phyloP scores from a whole-genome alignment of 2,797 vertebrate genomes.

The Chelmon rostratus region DNA sequence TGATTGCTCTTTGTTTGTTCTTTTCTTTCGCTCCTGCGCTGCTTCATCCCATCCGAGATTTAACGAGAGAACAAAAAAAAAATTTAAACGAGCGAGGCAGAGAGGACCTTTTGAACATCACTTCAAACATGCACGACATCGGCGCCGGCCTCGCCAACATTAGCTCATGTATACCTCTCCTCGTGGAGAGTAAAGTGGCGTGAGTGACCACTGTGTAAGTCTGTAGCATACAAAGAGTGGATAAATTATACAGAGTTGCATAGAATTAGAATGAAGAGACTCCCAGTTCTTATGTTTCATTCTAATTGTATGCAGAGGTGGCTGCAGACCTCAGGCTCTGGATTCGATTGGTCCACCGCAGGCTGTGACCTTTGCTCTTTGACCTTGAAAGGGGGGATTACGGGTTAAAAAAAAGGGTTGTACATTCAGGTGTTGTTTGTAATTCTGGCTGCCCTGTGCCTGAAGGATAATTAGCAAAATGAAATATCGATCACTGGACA shows the following conservation, averaged over 20 bases:
- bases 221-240: slow-evolving; percentile 50
- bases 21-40: background rate
- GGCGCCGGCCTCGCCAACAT: slow-evolving; percentile 37
- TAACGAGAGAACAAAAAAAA: slow-evolving; percentile 9
- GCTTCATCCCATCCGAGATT: background rate
- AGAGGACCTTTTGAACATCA: slow-evolving; percentile 57
- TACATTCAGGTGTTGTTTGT: slow-evolving; percentile 59
- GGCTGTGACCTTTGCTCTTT: slow-evolving; percentile 43
- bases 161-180: slow-evolving; percentile 59
- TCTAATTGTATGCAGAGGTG: slow-evolving; percentile 36
- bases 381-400: slow-evolving; percentile 4
- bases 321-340: slow-evolving; percentile 47
- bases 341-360: slow-evolving; percentile 26
- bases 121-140: slow-evolving; percentile 46
- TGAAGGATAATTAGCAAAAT: slow-evolving; percentile 5
- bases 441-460: background rate
- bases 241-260: slow-evolving; percentile 42
- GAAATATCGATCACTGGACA: background rate
- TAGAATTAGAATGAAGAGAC: slow-evolving; percentile 36
- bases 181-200: slow-evolving; percentile 35
- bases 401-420: slow-evolving; percentile 3
- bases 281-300: slow-evolving; percentile 26
- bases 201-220: slow-evolving; percentile 26
- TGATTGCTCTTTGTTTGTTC: slow-evolving; percentile 33
- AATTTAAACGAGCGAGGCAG: slow-evolving; percentile 16